These are phyloP conservation scores for Drosophila subpulchrella DNA, from an alignment of 1,140 invertebrate genomes.

Conservation along the genomic window DNA sequence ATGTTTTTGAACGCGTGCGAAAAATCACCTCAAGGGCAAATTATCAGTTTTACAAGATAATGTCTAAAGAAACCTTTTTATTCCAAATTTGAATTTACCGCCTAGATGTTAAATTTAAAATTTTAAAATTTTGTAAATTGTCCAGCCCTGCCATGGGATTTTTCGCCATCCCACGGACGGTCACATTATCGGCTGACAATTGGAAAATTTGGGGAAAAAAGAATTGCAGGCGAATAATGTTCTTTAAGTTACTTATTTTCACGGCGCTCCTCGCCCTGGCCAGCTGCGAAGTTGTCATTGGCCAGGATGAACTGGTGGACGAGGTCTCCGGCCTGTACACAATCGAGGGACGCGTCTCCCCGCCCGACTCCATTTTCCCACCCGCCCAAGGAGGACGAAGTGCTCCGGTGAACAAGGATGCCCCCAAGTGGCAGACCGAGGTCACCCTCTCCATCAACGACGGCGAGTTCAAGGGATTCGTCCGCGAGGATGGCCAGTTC, in stretches of 20 bases:
- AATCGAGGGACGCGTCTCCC: conserved; percentile 93
- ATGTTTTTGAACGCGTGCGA: too few relatives aligned
- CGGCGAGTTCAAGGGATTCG: conserved; percentile 93
- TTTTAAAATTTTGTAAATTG: too few relatives aligned
- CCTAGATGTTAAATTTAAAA: too few relatives aligned
- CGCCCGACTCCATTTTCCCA: conserved; percentile 85
- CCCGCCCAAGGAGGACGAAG: conserved; percentile 24
- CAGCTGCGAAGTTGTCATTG: conserved; percentile 48
- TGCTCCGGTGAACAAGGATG: conserved; percentile 85
- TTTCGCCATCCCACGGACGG: neutral
- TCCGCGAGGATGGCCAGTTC: conserved; percentile 97
- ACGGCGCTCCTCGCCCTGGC: conserved; percentile 35
- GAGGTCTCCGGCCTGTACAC: conserved; percentile 74
- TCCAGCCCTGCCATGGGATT: conserved; percentile 1
- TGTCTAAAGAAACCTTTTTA: too few relatives aligned
- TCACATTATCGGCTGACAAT: conserved; percentile 22
- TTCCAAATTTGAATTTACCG: neutral
- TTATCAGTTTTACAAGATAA: neutral
- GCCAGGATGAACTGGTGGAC: conserved; percentile 70
- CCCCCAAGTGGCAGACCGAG: conserved; percentile 89
- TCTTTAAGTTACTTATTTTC: conserved; percentile 47
- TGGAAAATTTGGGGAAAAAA: conserved; percentile 24
- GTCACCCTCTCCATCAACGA: conserved; percentile 94
- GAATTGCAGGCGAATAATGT: conserved; percentile 49
- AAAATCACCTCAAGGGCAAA: too few relatives aligned